Percentiles rank a stretch among this genome's conserved stretches.
Evolutionary conservation across 1,140 invertebrate species (phyloP).

Genomic region (Drosophila equinoxialis): DNA sequence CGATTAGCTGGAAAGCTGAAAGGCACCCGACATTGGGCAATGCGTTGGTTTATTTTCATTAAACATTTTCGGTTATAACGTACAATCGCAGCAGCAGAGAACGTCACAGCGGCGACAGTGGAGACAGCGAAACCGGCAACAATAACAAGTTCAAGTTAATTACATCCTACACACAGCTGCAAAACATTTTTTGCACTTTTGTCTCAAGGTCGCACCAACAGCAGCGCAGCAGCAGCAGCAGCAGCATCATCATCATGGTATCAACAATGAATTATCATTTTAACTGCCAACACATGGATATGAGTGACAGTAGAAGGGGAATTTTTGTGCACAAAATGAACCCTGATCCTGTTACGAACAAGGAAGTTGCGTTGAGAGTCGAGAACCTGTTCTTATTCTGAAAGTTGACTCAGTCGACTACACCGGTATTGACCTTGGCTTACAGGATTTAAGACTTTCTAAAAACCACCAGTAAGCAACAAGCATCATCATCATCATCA

Average conservation of each 20-base stretch:
- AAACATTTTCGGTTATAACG: slow-evolving; percentile 65
- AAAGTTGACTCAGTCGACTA: slow-evolving; percentile 19
- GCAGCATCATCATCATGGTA: slow-evolving; percentile 26
- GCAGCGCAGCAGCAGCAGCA: slow-evolving; percentile 31
- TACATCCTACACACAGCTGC: slow-evolving; percentile 66
- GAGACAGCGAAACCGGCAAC: slow-evolving; percentile 60
- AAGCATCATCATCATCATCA: neutral
- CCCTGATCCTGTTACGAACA: slow-evolving; percentile 65
- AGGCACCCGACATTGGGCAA: slow-evolving; percentile 13
- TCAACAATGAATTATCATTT: slow-evolving; percentile 50
- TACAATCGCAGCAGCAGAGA: slow-evolving; percentile 29
- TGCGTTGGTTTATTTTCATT: slow-evolving; percentile 52
- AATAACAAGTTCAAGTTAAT: slow-evolving; percentile 76
- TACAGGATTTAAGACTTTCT: slow-evolving; percentile 69
- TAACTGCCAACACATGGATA: slow-evolving; percentile 55
- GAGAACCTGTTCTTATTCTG: slow-evolving; percentile 40
- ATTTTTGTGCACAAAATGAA: neutral
- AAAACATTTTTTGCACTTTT: slow-evolving; percentile 67
- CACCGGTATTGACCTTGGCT: slow-evolving; percentile 46
- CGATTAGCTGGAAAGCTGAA: slow-evolving; percentile 45
- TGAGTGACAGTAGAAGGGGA: neutral
- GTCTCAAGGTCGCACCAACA: slow-evolving; percentile 60
- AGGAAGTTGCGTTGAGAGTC: slow-evolving; percentile 53
- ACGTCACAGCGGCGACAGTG: slow-evolving; percentile 21
- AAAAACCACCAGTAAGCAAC: slow-evolving; percentile 18